Conservation (phyloP, 2,888 invertebrate genomes). For the Mayetiola destructor region DNA sequence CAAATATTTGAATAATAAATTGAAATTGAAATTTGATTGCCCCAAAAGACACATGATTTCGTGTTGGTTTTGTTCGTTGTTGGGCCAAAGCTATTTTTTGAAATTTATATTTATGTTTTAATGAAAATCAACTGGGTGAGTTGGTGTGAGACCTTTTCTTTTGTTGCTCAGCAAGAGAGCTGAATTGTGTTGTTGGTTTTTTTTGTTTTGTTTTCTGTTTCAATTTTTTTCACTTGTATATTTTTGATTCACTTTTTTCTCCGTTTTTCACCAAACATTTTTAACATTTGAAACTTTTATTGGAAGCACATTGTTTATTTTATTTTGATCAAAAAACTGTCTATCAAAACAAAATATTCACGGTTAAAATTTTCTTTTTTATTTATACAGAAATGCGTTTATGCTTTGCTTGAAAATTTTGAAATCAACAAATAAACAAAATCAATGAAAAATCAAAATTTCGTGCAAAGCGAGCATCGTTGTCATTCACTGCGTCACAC, state of each 20-base stretch:
- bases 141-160: too few species aligned
- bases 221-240: neutral
- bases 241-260: neutral
- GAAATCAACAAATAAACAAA: neutral
- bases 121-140: too few species aligned
- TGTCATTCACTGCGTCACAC: neutral
- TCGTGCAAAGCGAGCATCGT: neutral
- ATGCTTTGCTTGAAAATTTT: neutral
- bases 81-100: too few species aligned
- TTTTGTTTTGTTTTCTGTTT: neutral
- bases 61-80: too few species aligned
- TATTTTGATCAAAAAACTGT: neutral
- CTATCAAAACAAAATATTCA: neutral
- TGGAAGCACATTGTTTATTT: too few species aligned
- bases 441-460: neutral
- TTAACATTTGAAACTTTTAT: too few species aligned
- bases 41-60: too few species aligned
- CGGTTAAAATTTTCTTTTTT: neutral
- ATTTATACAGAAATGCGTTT: neutral
- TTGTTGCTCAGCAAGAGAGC: too few species aligned
- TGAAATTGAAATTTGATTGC: too few species aligned
- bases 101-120: too few species aligned
- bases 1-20: too few species aligned
- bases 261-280: too few species aligned
- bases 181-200: neutral